Evolutionary conservation across 2,113 vertebrate genomes (phyloP), one percentile per base, ranked within the genome.

Genomic region (Pipra filicauda): DNA sequence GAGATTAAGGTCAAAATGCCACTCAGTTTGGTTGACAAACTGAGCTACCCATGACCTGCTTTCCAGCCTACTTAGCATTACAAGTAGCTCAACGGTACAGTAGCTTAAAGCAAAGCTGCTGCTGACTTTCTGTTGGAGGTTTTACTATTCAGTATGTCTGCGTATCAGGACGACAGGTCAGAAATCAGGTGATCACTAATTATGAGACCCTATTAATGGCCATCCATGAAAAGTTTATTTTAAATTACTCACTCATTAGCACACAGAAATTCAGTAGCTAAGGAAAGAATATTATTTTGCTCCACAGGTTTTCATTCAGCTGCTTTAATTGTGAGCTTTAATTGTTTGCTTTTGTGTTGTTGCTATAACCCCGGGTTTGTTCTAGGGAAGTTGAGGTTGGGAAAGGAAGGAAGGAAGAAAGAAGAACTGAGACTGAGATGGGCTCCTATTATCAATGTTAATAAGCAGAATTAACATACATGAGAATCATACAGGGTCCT

Each of bases 151-250:
- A 37, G 15, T 22, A 18, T 12, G 5, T 33, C 66, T 52, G 6
- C 8, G 6, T 31, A 15, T 43, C 0, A 0, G 11, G 31, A 24
- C 9, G 11, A 4, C 3, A 48, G 58, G 58, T 31, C 39, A 28
- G n/a, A 61, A 91, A 64, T 49, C 31, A 58, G 33, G 5, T 23
- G 17, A 57, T 52, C 33, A 3, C 48, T 67, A 67, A 64, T 48
- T 85, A 48, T 51, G 15, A 20, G 28, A 35, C 4, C 16, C 15
- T 46, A 76, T 44, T 52, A 88, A 46, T 11, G 48, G 31, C 12
- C 18, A 28, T 8, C 70, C 37, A 7, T 14, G 24, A 67, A 61
- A 82, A 59, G 13, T 20, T 22, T 37, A 0, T 49, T 87, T 72
- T 37, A 65, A 67, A 55, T 26, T 2, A 15, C 31, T 57, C 24